A percentile compares a stretch with the other conserved stretches of the same genome.
Evolutionary conservation across 2,797 vertebrate genomes (phyloP).

Genomic region (Vultur gryphus): DNA sequence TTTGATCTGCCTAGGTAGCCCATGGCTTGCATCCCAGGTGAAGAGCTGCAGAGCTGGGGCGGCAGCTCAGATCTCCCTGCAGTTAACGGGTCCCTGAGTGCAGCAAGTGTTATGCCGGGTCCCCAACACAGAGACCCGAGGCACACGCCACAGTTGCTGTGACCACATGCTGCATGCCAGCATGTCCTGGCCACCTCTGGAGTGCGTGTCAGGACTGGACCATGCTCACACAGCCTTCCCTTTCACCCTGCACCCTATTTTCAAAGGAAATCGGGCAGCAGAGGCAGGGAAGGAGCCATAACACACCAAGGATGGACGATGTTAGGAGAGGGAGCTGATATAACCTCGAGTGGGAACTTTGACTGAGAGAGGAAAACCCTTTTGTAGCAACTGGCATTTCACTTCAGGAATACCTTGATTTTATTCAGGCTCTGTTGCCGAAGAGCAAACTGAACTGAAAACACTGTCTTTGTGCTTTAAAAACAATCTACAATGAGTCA

Average conservation of each 20-base stretch:
- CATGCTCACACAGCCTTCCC: no score
- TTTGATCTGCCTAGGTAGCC: neutral
- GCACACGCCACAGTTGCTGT: neutral
- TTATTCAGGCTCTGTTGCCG: neutral
- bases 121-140: no score
- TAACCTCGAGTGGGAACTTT: neutral
- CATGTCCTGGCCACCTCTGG: neutral
- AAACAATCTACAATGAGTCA: neutral
- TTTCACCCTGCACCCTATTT: no score
- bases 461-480: neutral
- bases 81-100: rapidly evolving
- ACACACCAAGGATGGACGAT: rapidly evolving
- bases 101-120: rapidly evolving
- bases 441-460: neutral
- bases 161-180: neutral
- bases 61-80: neutral
- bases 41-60: rapidly evolving
- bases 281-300: neutral
- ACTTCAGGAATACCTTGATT: neutral
- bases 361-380: neutral
- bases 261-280: neutral
- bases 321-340: neutral
- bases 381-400: neutral
- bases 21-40: neutral
- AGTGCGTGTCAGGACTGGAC: neutral